phyloP scores from a whole-genome alignment of 2,888 invertebrate genomes.

The Luffia ferchaultella region DNA sequence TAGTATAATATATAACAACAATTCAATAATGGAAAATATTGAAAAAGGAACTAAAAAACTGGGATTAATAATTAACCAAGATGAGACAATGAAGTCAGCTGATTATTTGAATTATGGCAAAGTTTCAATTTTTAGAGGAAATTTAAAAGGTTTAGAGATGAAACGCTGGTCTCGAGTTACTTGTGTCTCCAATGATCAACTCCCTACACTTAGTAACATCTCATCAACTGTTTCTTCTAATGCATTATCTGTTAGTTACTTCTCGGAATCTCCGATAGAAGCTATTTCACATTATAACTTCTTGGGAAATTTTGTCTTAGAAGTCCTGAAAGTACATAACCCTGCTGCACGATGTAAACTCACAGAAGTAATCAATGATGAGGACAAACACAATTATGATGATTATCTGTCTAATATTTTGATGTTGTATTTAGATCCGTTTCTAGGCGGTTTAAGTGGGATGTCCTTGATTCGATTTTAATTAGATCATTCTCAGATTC shows the following conservation, averaged over 20 bases:
- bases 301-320: background rate
- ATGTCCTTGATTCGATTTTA: slow-evolving; percentile 1
- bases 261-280: background rate
- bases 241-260: slow-evolving; percentile 1
- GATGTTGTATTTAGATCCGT: slow-evolving; percentile 2
- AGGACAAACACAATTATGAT: background rate
- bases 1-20: background rate
- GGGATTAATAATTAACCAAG: slow-evolving; percentile 1
- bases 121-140: background rate
- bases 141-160: background rate
- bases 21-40: slow-evolving; percentile 1
- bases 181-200: slow-evolving; percentile 5
- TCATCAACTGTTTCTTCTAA: slow-evolving; percentile 1
- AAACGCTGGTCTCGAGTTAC: slow-evolving; percentile 4
- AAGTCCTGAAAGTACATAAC: background rate
- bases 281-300: slow-evolving; percentile 1
- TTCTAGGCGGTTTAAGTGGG: background rate
- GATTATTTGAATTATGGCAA: slow-evolving; percentile 3
- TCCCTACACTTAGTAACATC: slow-evolving; percentile 1
- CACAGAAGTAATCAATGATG: background rate
- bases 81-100: slow-evolving; percentile 3
- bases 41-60: slow-evolving; percentile 1
- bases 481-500: slow-evolving; percentile 1
- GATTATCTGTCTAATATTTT: background rate
- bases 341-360: background rate